Base-by-base conservation (phyloP, 1,140 invertebrate genomes). In the Nasonia giraulti region DNA sequence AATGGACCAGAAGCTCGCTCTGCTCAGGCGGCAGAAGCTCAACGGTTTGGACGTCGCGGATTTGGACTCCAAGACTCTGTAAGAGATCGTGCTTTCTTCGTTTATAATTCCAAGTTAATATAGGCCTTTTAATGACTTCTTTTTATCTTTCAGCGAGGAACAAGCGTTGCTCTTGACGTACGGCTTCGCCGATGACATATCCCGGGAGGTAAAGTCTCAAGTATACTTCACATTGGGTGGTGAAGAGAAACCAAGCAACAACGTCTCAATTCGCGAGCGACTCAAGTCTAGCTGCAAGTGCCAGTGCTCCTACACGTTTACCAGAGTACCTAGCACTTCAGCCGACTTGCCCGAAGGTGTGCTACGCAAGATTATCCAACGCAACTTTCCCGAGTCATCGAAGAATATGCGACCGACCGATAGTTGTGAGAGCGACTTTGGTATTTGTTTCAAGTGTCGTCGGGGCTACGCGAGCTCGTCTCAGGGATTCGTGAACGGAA, bases 191-290 rank as follows among this genome's bases (percentile, higher is more conserved):
- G 17, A 75, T 71, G 69, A 71, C 20, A 8, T n/a, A 1, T 12
- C 44, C 3, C 68, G 69, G 37, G 83, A 73, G 55, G 69, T 27
- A 6, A 73, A 79, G 14, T 87, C 89, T 11, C 90, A 94, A 85
- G 96, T 97, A 1, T 92, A 96, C n/a, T 97, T 97, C 89, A 96
- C 96, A 12, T 92, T 97, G 17, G 96, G 96, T n/a, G 96, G 96
- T 77, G 95, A 96, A 89, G 96, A 96, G 74, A 94, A 95, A 87
- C 95, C 79, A 92, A 94, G 14, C 87, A 37, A 2, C 31, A 87
- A 89, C 31, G 12, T 76, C 0, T 66, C 85, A n/a, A 80, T 83
- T 20, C 79, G 87, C 31, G 69, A 87, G 12, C 82, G 87, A 27
- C 78, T 87, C 1, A 71, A 85, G 10, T 81, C 87, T 4, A 83